Base-by-base conservation (phyloP, 2,797 vertebrate genomes). In the Sandelia bainsii region DNA sequence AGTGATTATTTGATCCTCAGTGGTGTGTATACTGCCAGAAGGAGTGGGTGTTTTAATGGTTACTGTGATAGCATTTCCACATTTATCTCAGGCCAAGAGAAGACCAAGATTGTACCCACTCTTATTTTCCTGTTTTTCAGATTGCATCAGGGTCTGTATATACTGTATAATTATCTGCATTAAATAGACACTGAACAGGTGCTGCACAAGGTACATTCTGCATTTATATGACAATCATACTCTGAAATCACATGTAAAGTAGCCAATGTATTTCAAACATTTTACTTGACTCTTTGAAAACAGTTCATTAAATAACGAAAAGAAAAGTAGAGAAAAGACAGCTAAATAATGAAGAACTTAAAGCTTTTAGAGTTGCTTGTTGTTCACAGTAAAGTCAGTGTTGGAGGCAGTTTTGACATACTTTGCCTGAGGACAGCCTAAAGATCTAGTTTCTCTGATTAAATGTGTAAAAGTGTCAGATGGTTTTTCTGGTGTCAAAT, bases 91-190 rank as follows among this genome's bases (percentile, higher is more conserved):
- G 42, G 50, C 32, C 32, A 34, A 34, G 68, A 22, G 67, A 57
- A 63, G 54, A 40, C 37, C 20, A 48, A 50, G 44, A 76, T 22
- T 72, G 53, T 59, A 39, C 3, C 29, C 27, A 37, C 5, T 68
- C 48, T 57, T 67, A 72, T 74, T 69, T 69, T 57, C 23, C n/a
- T 25, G 2, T 51, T 69, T 71, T 54, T 61, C 39, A 79, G 63
- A 77, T 34, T 65, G 12, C 54, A 76, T 58, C 48, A 50, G 11
- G 23, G 44, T 81, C 29, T 78, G 8, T 51, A 7, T 19, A 34
- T 51, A 78, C 12, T 25, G 25, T 25, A 34, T 9, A 66, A 56
- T 52, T 1, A 66, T 52, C 34, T 59, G 37, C 40, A 57, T 34
- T 12, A 3, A 72, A 49, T 29, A 69, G 29, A 58, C 32, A 34